Evolutionary conservation across 2,797 vertebrate genomes (phyloP), one percentile per base, ranked within the genome.

Genomic region (Nannoperca australis): DNA sequence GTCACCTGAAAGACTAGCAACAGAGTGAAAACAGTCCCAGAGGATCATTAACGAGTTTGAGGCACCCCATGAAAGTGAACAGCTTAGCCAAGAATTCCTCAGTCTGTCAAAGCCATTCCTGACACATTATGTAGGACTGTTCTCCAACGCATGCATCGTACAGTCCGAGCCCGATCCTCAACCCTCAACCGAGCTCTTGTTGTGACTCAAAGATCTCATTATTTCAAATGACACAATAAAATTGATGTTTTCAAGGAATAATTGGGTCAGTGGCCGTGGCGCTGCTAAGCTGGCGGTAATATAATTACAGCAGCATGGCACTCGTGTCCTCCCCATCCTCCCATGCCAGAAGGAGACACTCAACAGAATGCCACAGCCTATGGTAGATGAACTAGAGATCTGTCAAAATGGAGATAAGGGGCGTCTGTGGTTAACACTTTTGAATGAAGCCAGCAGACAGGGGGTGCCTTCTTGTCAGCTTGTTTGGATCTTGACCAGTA

Each of bases 171-270:
- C 68, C 1, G 5, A 47, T 22, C 65, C 42, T 54, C 72, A 4
- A 22, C 62, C 67, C 65, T 88, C 86, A 80, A 72, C 80, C 18
- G 10, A 65, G 82, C 84, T 79, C 84, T 86, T 85, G 88, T 90
- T 79, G 70, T 50, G 63, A 56, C 70, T 91, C 84, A 92, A 92
- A 88, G 91, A 87, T 90, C 5, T 70, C 88, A 88, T 92, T 90
- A 86, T 91, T 83, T 87, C 72, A 85, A 75, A 75, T 18, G 81
- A 78, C 84, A 89, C 85, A 86, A 88, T 84, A 73, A 89, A 87
- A 79, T 74, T 34, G 56, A 86, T 70, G 79, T 87, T 86, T 88
- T 84, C 62, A 5, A 73, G 78, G 36, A 88, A 92, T 90, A 92
- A 93, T 79, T 85, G 86, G 92, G 82, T 86, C 89, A 89, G 81